A percentile compares a stretch with the other conserved stretches of the same genome.
These are phyloP conservation scores for Sesamia inferens DNA, from an alignment of 2,888 invertebrate genomes.

Conservation along the genomic window DNA sequence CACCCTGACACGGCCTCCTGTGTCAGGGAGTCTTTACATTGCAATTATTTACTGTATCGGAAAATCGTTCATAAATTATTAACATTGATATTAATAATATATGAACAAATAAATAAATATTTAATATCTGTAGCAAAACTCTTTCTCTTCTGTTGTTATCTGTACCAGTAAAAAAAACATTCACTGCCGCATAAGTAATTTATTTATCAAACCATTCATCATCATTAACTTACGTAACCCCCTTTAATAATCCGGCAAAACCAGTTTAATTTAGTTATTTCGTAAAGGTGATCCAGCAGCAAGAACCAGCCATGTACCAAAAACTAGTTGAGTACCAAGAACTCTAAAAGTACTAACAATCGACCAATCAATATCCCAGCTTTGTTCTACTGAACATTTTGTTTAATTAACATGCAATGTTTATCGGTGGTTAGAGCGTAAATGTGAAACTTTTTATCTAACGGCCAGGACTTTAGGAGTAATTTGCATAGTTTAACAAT, in stretches of 20 bases:
- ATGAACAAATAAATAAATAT: not conserved
- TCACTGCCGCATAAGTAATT: slow-evolving; percentile 24
- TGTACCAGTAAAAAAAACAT: slow-evolving; percentile 28
- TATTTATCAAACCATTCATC: slow-evolving; percentile 57
- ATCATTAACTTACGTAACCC: slow-evolving; percentile 54
- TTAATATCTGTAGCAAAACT: not conserved
- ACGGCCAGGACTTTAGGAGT: slow-evolving; percentile 47
- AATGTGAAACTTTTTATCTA: slow-evolving; percentile 71
- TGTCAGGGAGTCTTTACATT: too few relatives aligned
- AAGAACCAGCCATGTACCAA: slow-evolving; percentile 18
- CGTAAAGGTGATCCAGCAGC: slow-evolving; percentile 32
- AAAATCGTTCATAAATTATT: too few relatives aligned
- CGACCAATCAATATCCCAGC: slow-evolving; percentile 27
- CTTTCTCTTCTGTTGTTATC: not conserved
- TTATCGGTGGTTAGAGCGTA: slow-evolving; percentile 66
- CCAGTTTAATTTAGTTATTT: slow-evolving; percentile 41
- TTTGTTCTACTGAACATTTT: slow-evolving; percentile 48
- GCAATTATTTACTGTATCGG: too few relatives aligned
- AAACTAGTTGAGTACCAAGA: slow-evolving; percentile 17
- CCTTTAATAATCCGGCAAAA: slow-evolving; percentile 33
- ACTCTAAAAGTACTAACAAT: slow-evolving; percentile 9
- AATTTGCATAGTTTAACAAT: slow-evolving; percentile 88
- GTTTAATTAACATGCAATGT: slow-evolving; percentile 79
- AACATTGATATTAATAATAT: not conserved
- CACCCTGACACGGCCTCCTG: too few relatives aligned